phyloP scores from a whole-genome alignment of 30 jellyfish, hydroid and myxozoan genomes.

The Rhopilema esculentum region DNA sequence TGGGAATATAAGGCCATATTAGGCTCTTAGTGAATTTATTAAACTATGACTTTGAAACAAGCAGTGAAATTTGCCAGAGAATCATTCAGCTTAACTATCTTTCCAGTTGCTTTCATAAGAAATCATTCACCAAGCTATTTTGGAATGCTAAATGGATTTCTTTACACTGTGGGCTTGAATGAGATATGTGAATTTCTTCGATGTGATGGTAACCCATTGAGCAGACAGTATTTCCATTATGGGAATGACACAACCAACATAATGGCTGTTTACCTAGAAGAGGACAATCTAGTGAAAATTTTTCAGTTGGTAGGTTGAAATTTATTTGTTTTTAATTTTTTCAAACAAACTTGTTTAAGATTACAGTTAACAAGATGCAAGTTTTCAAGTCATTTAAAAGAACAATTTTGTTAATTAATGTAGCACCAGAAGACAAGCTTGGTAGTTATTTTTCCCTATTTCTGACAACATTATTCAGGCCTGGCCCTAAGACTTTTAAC shows the following conservation, averaged over 20 bases:
- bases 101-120: slow-evolving; percentile 39
- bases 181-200: slow-evolving; percentile 17
- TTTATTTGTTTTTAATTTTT: background rate
- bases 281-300: background rate
- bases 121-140: slow-evolving; percentile 49
- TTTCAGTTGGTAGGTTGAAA: slow-evolving; percentile 19
- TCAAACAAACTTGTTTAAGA: too few species aligned
- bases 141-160: slow-evolving; percentile 61
- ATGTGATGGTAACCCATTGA: background rate
- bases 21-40: too few species aligned
- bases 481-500: too few species aligned
- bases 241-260: background rate
- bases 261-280: background rate
- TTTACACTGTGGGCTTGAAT: background rate
- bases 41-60: too few species aligned
- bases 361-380: too few species aligned
- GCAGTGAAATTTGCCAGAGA: too few species aligned
- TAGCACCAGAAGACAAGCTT: too few species aligned
- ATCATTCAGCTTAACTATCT: background rate
- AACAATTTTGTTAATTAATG: too few species aligned
- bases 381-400: too few species aligned
- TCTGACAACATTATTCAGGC: too few species aligned
- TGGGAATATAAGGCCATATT: too few species aligned
- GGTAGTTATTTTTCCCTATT: too few species aligned
- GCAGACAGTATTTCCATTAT: background rate